These are phyloP conservation scores for Graptemys geographica DNA, from an alignment of 2,797 vertebrate species.

Conservation along the genomic window DNA sequence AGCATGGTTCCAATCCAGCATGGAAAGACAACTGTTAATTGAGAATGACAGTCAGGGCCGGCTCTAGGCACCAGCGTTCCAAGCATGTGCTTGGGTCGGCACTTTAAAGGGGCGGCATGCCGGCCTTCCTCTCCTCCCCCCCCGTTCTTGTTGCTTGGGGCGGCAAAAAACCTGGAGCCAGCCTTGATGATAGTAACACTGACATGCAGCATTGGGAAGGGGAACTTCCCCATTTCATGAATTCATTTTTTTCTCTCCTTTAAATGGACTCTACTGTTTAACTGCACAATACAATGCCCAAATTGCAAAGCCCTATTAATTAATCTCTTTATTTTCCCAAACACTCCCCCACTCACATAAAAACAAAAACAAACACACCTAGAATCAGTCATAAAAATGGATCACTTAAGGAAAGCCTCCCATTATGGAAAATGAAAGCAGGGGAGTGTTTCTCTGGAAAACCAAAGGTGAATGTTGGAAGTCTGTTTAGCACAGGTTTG, in stretches of 20 bases:
- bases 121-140: too few species aligned
- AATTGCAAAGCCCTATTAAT: slow-evolving; percentile 28
- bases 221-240: background rate
- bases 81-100: too few species aligned
- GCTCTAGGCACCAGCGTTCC: too few species aligned
- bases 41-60: rapidly evolving
- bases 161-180: too few species aligned
- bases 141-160: too few species aligned
- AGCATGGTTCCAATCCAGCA: background rate
- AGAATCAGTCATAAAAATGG: slow-evolving; percentile 1
- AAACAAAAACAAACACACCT: background rate
- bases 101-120: too few species aligned
- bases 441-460: background rate
- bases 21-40: background rate
- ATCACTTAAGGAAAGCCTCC: background rate
- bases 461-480: slow-evolving; percentile 4
- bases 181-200: background rate
- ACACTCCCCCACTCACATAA: background rate
- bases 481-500: background rate
- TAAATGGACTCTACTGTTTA: slow-evolving; percentile 35
- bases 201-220: background rate
- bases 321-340: slow-evolving; percentile 8
- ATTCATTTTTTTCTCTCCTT: background rate
- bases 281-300: background rate
- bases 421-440: background rate